Percentiles rank a stretch among this genome's conserved stretches.
phyloP scores from a whole-genome alignment of 2,113 vertebrate genomes.

The Sylvia atricapilla region DNA sequence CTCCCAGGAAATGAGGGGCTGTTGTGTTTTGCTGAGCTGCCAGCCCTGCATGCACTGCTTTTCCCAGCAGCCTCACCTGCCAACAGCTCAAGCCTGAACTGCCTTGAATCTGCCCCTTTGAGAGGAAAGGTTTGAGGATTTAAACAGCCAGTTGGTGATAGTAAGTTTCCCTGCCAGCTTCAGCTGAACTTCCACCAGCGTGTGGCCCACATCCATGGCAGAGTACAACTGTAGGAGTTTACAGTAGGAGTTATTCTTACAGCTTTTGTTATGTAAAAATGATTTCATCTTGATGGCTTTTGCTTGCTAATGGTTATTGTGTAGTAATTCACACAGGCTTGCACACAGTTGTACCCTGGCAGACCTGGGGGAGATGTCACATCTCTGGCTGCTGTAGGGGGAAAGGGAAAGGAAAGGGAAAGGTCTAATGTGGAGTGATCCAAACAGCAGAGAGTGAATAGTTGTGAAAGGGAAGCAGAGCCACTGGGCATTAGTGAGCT shows the following conservation, averaged over 20 bases:
- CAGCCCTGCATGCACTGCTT: not conserved
- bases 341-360: not conserved
- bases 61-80: not conserved
- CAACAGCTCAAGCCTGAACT: not conserved
- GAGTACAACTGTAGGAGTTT: not conserved
- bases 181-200: not conserved
- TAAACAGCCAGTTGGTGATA: not conserved
- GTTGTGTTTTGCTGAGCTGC: not conserved
- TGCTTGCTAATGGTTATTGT: not conserved
- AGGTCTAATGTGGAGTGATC: not conserved
- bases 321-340: not conserved
- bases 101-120: not conserved
- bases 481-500: not conserved
- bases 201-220: not conserved
- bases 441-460: not conserved
- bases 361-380: not conserved
- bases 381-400: not conserved
- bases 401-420: too few relatives aligned
- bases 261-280: not conserved
- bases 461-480: not conserved
- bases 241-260: not conserved
- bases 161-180: not conserved
- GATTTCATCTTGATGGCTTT: rapidly evolving
- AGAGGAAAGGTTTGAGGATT: not conserved
- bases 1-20: not conserved